These are phyloP conservation scores for Pagetopsis macropterus DNA, from an alignment of 2,797 vertebrate species.

Conservation along the genomic window DNA sequence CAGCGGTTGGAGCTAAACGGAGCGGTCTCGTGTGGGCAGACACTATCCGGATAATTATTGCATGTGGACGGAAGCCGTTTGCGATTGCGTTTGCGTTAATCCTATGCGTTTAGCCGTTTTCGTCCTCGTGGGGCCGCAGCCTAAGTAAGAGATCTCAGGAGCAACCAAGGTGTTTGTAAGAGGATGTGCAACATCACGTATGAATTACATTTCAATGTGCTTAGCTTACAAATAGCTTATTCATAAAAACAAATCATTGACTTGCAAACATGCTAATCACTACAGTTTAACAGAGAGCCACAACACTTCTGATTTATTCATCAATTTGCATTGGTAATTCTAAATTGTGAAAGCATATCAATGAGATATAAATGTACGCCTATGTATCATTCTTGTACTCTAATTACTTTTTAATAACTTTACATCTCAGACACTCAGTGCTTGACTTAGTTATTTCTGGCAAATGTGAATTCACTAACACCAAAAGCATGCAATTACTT, in stretches of 20 bases:
- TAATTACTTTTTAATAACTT: slow-evolving; percentile 28
- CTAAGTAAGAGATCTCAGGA: slow-evolving; percentile 5
- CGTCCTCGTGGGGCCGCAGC: too few relatives aligned
- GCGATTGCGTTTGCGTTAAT: too few relatives aligned
- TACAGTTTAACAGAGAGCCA: slow-evolving; percentile 1
- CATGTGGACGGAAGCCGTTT: too few relatives aligned
- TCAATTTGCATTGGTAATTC: slow-evolving; percentile 21
- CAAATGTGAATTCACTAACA: slow-evolving; percentile 6
- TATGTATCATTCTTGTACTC: background rate
- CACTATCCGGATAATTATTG: too few relatives aligned
- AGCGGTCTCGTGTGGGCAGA: too few relatives aligned
- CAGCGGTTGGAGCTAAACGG: too few relatives aligned
- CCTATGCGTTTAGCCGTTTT: too few relatives aligned
- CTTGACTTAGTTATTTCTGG: slow-evolving; percentile 8
- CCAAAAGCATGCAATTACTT: slow-evolving; percentile 7
- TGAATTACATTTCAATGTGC: slow-evolving; percentile 33
- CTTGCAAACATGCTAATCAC: slow-evolving; percentile 40
- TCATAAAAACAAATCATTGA: slow-evolving; percentile 39
- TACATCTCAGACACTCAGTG: background rate
- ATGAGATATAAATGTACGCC: slow-evolving; percentile 17
- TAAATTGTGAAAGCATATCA: slow-evolving; percentile 24
- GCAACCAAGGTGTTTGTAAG: slow-evolving; percentile 6
- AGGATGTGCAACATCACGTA: slow-evolving; percentile 13
- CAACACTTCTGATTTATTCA: slow-evolving; percentile 33
- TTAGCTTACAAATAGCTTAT: slow-evolving; percentile 30